Evolutionary conservation across 2,113 vertebrate species (phyloP), one percentile per base, ranked within the genome.

Genomic region (Mionectes macconnelli): DNA sequence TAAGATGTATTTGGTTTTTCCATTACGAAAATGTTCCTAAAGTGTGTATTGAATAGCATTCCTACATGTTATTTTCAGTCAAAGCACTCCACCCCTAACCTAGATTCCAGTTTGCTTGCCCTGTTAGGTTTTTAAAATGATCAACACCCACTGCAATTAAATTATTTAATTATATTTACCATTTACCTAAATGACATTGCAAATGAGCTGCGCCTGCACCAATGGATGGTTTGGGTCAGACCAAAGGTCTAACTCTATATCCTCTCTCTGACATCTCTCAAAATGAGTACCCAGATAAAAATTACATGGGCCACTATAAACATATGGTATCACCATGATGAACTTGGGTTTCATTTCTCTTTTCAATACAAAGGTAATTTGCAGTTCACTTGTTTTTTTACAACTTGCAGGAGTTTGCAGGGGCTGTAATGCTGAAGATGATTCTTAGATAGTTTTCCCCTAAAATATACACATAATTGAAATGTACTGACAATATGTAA

Each of bases 81-180:
- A 49, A 45, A 89, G 49, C 30, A 66, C 85, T 93, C 79, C 64
- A 73, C 83, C 68, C 53, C 39, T 72, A 64, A 96, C 49, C 33
- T 72, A 89, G 72, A 90, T 78, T 64, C 80, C 66, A 84, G 56
- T 82, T 93, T 92, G 84, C 94, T 64, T 90, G 82, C 75, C 31
- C 68, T 84, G 1, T 35, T 86, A 64, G 55, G 21, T n/a, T 86
- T 83, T 93, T n/a, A 4, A 92, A 93, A 93, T 37, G 1, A 69
- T 64, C 87, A 81, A 93, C 75, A 84, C 49, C 44, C 47, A 60
- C 76, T 78, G 33, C 67, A 82, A 62, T 60, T 84, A 17, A 90
- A 52, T 40, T 16, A 67, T 63, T 69, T 83, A 67, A 88, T 88
- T 73, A 81, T 28, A 52, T 55, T 73, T 87, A 50, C 14, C 31